Evolutionary conservation across 1,140 invertebrate species (phyloP).

Genomic region (Pantala flavescens): DNA sequence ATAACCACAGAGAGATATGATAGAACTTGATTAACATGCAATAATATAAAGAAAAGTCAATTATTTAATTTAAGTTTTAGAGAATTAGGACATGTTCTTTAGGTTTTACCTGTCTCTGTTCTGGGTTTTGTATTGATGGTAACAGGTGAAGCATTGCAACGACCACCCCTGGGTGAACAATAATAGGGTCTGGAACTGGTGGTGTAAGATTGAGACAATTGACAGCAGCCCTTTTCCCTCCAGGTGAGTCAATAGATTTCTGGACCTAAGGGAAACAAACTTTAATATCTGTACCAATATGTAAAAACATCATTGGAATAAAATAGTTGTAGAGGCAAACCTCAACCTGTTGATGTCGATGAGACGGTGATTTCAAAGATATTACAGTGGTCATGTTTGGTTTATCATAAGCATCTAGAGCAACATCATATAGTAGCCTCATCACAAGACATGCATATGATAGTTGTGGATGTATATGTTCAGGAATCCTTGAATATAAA

Average conservation of each 20-base stretch:
- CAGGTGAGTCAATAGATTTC: constrained; percentile 39
- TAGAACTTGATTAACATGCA: too few relatives aligned
- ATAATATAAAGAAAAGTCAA: too few relatives aligned
- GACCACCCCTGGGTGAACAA: constrained; percentile 93
- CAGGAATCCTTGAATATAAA: constrained; percentile 41
- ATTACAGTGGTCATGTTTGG: constrained; percentile 51
- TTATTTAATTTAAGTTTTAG: too few relatives aligned
- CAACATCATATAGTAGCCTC: constrained; percentile 80
- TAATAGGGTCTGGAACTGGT: constrained; percentile 71
- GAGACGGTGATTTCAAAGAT: constrained; percentile 53
- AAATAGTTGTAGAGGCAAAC: constrained; percentile 27
- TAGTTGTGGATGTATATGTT: constrained; percentile 53
- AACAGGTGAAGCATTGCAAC: constrained; percentile 88
- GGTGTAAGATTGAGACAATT: constrained; percentile 64
- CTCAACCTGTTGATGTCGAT: constrained; percentile 43
- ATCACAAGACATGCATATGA: constrained; percentile 68
- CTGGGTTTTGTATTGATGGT: constrained; percentile 60
- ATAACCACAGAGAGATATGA: too few relatives aligned
- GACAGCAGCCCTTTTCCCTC: constrained; percentile 41
- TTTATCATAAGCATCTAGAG: constrained; percentile 82
- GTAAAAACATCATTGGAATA: neutral
- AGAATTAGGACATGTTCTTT: too few relatives aligned
- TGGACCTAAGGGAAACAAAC: constrained; percentile 29
- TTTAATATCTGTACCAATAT: neutral
- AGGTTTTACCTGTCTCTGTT: constrained; percentile 28